Conservation (phyloP, 30 jellyfish, hydroid and myxozoan genomes). For the Aurelia sp. region DNA sequence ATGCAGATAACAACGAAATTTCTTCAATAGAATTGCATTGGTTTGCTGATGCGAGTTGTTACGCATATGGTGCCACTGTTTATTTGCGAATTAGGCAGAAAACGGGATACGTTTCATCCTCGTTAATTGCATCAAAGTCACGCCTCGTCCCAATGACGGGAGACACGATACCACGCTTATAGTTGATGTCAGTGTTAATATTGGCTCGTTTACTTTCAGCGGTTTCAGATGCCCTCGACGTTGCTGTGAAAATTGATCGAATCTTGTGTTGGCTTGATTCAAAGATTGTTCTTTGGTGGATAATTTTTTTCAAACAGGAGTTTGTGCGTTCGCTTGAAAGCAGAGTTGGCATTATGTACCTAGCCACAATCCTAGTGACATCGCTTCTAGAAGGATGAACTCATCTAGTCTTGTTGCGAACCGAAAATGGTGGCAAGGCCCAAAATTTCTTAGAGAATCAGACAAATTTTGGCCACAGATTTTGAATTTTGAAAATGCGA, state of each 20-base stretch:
- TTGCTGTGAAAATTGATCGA: not conserved
- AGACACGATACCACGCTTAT: not conserved
- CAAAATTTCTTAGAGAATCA: too few relatives aligned
- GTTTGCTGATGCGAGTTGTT: not conserved
- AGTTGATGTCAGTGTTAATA: not conserved
- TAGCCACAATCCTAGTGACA: too few relatives aligned
- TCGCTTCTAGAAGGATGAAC: too few relatives aligned
- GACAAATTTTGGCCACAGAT: too few relatives aligned
- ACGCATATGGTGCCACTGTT: not conserved
- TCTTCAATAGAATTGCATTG: not conserved
- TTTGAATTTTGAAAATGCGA: too few relatives aligned
- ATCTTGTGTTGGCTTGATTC: not conserved
- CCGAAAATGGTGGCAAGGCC: too few relatives aligned
- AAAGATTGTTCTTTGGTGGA: too few relatives aligned
- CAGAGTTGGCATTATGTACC: conserved; percentile 21
- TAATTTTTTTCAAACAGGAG: not conserved
- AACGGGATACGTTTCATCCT: not conserved
- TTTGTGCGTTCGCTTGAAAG: conserved; percentile 3
- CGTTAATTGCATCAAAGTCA: not conserved
- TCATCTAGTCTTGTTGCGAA: too few relatives aligned
- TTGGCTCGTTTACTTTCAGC: not conserved
- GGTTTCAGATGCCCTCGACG: not conserved
- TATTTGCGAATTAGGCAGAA: not conserved
- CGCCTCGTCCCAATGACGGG: not conserved
- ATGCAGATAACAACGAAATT: too few relatives aligned